Evolutionary conservation across 2,113 vertebrate genomes (phyloP).

Genomic region (Motacilla tschutschensis): DNA sequence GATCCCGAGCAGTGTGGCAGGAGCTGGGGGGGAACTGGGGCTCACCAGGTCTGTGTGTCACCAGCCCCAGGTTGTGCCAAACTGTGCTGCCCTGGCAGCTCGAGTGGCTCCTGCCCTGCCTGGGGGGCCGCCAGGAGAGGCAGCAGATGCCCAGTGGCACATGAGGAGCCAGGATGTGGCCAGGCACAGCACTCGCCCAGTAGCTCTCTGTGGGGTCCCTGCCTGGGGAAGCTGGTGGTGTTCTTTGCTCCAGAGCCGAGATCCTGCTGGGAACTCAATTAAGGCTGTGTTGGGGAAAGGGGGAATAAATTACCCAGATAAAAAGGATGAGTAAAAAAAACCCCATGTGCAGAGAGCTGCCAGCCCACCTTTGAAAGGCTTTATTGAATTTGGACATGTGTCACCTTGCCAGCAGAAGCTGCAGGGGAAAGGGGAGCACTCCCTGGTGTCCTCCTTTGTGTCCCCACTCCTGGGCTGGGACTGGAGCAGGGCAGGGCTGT

Average conservation of each 20-base stretch:
- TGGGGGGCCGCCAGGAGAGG: neutral
- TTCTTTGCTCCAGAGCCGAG: neutral
- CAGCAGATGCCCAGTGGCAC: neutral
- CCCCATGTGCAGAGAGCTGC: neutral
- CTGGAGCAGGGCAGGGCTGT: neutral
- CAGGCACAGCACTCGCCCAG: neutral
- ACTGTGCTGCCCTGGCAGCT: neutral
- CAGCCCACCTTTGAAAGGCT: slow-evolving; percentile 24
- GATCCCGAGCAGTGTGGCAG: accelerated
- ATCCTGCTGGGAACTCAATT: slow-evolving; percentile 47
- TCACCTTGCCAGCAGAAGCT: neutral
- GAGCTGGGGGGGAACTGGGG: accelerated
- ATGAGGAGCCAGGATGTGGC: neutral
- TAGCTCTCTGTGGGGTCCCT: neutral
- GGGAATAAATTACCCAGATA: slow-evolving; percentile 35
- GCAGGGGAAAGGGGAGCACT: neutral
- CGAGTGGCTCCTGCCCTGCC: neutral
- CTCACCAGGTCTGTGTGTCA: neutral
- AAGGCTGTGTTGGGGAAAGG: slow-evolving; percentile 1
- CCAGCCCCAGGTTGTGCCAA: neutral
- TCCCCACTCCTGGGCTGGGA: neutral
- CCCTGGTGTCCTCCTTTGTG: neutral
- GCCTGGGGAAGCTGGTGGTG: neutral
- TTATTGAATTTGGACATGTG: neutral
- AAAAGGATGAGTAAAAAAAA: slow-evolving; percentile 13